phyloP scores from a whole-genome alignment of 2,113 vertebrate species.

The Astur gentilis region DNA sequence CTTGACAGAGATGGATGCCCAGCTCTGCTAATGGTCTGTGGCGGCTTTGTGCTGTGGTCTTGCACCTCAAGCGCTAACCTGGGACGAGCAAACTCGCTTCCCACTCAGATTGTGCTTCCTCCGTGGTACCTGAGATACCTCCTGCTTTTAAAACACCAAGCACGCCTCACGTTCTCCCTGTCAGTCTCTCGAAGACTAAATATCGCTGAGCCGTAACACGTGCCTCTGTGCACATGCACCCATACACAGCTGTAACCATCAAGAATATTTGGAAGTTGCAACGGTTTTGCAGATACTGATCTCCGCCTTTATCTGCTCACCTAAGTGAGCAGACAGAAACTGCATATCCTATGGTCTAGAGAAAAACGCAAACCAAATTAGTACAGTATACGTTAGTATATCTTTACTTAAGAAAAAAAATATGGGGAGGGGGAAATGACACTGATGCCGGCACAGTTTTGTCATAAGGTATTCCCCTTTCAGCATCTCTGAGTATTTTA shows the following conservation, averaged over 20 bases:
- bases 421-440: rapidly evolving
- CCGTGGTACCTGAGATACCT: not conserved
- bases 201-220: not conserved
- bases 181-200: not conserved
- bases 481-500: not conserved
- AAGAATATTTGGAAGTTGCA: not conserved
- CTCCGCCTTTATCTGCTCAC: not conserved
- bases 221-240: not conserved
- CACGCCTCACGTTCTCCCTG: not conserved
- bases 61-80: not conserved
- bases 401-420: not conserved
- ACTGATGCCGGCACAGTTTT: not conserved
- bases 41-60: not conserved
- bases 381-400: not conserved
- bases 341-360: rapidly evolving
- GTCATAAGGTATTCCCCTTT: not conserved
- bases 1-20: constrained; percentile 57
- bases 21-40: constrained; percentile 42
- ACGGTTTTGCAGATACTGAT: not conserved
- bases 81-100: not conserved
- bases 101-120: not conserved
- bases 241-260: rapidly evolving
- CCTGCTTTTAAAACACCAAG: not conserved
- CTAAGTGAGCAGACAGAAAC: not conserved
- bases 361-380: rapidly evolving